Evolutionary conservation across 2,888 invertebrate species (phyloP).

Genomic region (Thymelicus acteon): DNA sequence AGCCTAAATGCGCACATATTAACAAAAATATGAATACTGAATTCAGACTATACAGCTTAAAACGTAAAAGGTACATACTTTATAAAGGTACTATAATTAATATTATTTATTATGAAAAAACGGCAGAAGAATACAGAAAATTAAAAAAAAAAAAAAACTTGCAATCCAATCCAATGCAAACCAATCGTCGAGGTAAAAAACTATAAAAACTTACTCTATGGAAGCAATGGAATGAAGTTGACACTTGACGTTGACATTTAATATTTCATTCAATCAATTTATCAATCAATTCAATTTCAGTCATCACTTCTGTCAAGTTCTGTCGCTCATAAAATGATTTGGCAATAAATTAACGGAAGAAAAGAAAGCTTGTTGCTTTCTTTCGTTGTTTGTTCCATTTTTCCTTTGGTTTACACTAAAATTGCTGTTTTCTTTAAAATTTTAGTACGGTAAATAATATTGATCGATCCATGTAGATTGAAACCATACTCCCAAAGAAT

Average conservation of each 20-base stretch:
- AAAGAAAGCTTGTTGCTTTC: constrained; percentile 2
- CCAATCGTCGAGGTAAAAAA: too few species aligned
- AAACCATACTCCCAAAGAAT: not conserved
- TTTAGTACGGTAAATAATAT: not conserved
- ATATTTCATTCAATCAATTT: not conserved
- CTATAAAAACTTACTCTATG: too few species aligned
- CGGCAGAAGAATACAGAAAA: too few species aligned
- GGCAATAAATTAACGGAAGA: constrained; percentile 8
- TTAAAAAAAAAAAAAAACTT: too few species aligned
- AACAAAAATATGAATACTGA: too few species aligned
- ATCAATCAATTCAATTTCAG: not conserved
- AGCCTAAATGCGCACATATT: too few species aligned
- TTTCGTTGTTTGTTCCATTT: not conserved
- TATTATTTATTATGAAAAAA: too few species aligned
- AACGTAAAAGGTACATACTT: too few species aligned
- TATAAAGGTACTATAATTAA: too few species aligned
- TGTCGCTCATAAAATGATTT: not conserved
- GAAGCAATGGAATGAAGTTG: too few species aligned
- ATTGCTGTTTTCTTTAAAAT: not conserved
- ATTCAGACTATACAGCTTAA: too few species aligned
- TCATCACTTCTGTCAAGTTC: not conserved
- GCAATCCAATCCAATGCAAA: too few species aligned
- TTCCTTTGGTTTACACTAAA: not conserved
- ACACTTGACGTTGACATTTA: not conserved
- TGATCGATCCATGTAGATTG: not conserved